Base-by-base conservation (phyloP, 2,113 vertebrate species). In the Pollachius pollachius region DNA sequence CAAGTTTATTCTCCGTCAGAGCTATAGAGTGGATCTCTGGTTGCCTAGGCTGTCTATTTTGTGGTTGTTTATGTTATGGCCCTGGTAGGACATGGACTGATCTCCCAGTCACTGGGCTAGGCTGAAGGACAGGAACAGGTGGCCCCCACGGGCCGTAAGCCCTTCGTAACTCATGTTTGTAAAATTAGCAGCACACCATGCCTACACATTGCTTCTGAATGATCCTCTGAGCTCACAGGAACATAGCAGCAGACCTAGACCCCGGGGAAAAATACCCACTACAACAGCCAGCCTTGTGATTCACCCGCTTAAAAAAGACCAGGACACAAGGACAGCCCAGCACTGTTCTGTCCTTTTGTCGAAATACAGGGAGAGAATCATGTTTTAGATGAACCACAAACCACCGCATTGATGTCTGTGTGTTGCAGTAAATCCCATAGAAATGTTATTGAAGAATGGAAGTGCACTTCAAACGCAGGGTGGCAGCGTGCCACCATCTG, bases 111-210 rank as follows among this genome's bases (percentile, higher is more conserved):
- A 54, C 48, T 63, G 73, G 73, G 59, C 62, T 57, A 56, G 64
- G 57, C 16, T 90, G 89, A 91, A 65, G 68, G 90, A 91, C 73
- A 71, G 71, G 75, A 79, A 67, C 91, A 92, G 89, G 72, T 92
- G 91, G 66, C 65, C 65, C 64, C 59, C 66, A 37, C 65, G 27
- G 8, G 52, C 27, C 17, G 37, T n/a, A 30, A 77, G 30, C 34
- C 9, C 16, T 65, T 54, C 67, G 58, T 66, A 84, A 74, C 60
- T 87, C 87, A 84, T 75, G 15, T 3, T 72, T 75, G 87, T 57
- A 73, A 87, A 90, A 84, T 82, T 75, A 87, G 77, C 84, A 74
- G 70, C 68, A 69, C 72, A 65, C 76, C 65, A 74, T 54, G 15
- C 70, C 71, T 64, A 73, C 69, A 76, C 70, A 75, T 23, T 72